Conservation (phyloP, 2,797 vertebrate genomes). For the Phrynocephalus forsythii region DNA sequence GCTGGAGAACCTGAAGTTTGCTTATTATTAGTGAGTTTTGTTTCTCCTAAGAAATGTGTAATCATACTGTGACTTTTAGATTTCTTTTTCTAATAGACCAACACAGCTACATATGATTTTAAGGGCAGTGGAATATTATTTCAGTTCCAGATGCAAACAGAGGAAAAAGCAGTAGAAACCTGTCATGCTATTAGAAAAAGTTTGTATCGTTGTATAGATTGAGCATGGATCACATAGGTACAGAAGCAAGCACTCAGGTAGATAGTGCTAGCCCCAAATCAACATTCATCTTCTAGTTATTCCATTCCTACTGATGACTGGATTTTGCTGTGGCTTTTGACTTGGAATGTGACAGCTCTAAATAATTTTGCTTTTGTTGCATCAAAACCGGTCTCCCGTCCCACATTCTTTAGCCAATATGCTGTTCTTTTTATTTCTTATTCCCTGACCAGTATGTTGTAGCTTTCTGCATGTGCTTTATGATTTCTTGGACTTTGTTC, state of each 20-base stretch:
- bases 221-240: neutral
- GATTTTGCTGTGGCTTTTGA: no score
- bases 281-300: no score
- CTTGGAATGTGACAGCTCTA: no score
- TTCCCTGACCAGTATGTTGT: no score
- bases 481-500: no score
- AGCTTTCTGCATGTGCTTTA: no score
- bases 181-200: neutral
- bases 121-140: neutral
- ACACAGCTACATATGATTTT: neutral
- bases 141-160: neutral
- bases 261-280: neutral
- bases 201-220: neutral
- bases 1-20: neutral
- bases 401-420: no score
- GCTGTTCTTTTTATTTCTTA: no score
- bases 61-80: neutral
- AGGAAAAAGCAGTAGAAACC: neutral
- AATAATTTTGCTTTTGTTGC: no score
- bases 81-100: neutral
- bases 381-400: no score
- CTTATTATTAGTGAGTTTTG: neutral
- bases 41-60: neutral
- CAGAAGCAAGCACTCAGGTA: neutral
- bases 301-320: no score